Percentiles rank a stretch among this genome's conserved stretches.
Evolutionary conservation across 2,797 vertebrate genomes (phyloP).

Genomic region (Pseudomugil tenellus): DNA sequence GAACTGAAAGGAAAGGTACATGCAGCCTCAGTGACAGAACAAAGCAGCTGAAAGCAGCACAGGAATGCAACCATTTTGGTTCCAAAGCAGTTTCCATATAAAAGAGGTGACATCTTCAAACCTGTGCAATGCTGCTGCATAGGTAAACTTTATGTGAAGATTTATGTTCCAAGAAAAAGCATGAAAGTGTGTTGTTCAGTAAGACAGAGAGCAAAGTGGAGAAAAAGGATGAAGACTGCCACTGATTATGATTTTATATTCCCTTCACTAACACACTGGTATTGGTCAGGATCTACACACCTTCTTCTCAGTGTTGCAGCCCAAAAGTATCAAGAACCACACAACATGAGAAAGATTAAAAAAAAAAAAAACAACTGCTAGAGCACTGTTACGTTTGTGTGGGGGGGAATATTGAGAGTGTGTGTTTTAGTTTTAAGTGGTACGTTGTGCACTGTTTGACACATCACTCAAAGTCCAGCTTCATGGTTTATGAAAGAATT

Average conservation of each 20-base stretch:
- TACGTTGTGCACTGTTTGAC: slow-evolving; percentile 37
- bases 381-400: background rate
- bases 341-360: background rate
- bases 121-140: background rate
- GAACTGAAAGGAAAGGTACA: background rate
- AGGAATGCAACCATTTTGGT: background rate
- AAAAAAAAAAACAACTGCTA: too few relatives aligned
- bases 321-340: background rate
- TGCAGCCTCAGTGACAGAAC: background rate
- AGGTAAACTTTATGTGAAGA: background rate
- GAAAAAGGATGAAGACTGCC: too few relatives aligned
- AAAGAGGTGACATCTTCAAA: background rate
- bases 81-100: background rate
- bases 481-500: slow-evolving; percentile 64
- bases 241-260: background rate
- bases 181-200: background rate
- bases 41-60: background rate
- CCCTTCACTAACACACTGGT: background rate
- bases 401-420: background rate
- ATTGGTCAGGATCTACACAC: background rate
- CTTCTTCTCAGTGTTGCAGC: too few relatives aligned
- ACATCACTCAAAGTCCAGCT: slow-evolving; percentile 57
- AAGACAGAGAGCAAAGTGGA: background rate
- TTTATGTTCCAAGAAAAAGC: background rate
- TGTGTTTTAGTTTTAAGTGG: slow-evolving; percentile 23